Conservation (phyloP, 1,140 invertebrate genomes). For the Acromyrmex charruanus region DNA sequence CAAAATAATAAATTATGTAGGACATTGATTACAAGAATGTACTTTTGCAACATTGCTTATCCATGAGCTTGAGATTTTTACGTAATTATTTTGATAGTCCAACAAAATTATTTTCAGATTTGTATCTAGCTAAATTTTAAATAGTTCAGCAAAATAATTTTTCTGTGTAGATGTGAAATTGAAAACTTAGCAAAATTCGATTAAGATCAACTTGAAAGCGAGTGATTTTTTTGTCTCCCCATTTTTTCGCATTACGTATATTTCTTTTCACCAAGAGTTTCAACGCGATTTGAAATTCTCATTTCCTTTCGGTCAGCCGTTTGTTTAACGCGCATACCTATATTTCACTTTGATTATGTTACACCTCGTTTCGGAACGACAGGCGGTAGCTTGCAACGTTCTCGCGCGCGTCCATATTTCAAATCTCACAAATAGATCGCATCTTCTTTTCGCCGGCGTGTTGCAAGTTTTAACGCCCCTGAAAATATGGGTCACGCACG, state of each 20-base stretch:
- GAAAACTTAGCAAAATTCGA: no score
- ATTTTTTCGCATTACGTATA: not conserved
- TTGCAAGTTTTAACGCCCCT: slow-evolving; percentile 54
- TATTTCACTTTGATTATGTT: slow-evolving; percentile 59
- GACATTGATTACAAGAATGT: no score
- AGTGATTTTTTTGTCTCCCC: not conserved
- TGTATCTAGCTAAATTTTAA: no score
- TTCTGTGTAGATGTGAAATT: no score
- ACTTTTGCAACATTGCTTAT: no score
- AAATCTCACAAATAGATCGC: slow-evolving; percentile 62
- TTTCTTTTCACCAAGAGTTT: not conserved
- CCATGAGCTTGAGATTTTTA: no score
- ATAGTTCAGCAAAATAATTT: no score
- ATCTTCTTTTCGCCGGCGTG: slow-evolving; percentile 22
- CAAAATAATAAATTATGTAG: no score
- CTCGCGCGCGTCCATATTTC: slow-evolving; percentile 48
- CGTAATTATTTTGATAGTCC: no score
- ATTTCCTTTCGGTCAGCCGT: slow-evolving; percentile 21
- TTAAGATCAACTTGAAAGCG: not conserved
- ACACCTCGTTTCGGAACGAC: slow-evolving; percentile 15
- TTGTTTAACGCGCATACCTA: slow-evolving; percentile 34
- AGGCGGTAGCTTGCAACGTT: slow-evolving; percentile 12
- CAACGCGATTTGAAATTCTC: slow-evolving; percentile 13
- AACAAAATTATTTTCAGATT: no score
- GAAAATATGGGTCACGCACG: slow-evolving; percentile 56